phyloP scores from a whole-genome alignment of 2,888 invertebrate species.

The Parthenolecanium corni region DNA sequence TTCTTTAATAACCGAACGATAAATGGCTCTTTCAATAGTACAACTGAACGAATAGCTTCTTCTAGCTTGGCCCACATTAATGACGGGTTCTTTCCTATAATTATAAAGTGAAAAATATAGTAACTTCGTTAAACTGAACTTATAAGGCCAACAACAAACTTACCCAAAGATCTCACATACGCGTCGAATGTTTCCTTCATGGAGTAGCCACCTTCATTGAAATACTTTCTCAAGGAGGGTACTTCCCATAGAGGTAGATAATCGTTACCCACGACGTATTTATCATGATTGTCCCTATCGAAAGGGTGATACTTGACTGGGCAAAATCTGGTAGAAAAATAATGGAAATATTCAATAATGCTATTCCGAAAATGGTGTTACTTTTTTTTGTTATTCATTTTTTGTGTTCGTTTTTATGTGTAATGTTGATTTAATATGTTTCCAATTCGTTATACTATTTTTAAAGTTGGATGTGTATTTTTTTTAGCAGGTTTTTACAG shows the following conservation, averaged over 20 bases:
- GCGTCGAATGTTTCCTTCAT: conserved; percentile 81
- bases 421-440: no score
- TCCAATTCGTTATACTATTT: no score
- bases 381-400: no score
- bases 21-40: conserved; percentile 57
- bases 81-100: conserved; percentile 53
- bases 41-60: conserved; percentile 58
- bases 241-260: conserved; percentile 92
- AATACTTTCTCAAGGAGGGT: conserved; percentile 58
- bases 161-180: conserved; percentile 46
- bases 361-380: no score
- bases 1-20: conserved; percentile 49
- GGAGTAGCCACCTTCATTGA: conserved; percentile 58
- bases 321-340: conserved; percentile 59
- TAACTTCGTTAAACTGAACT: no score
- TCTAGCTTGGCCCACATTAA: conserved; percentile 70
- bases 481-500: no score
- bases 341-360: no score
- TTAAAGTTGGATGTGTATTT: no score
- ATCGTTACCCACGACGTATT: conserved; percentile 89
- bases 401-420: no score
- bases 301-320: conserved; percentile 82
- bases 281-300: conserved; percentile 61
- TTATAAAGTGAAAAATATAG: conserved; percentile 25
- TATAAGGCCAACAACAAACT: conserved; percentile 20